These are phyloP conservation scores for Rhodinocichla rosea DNA, from an alignment of 2,113 vertebrate species.

Conservation along the genomic window DNA sequence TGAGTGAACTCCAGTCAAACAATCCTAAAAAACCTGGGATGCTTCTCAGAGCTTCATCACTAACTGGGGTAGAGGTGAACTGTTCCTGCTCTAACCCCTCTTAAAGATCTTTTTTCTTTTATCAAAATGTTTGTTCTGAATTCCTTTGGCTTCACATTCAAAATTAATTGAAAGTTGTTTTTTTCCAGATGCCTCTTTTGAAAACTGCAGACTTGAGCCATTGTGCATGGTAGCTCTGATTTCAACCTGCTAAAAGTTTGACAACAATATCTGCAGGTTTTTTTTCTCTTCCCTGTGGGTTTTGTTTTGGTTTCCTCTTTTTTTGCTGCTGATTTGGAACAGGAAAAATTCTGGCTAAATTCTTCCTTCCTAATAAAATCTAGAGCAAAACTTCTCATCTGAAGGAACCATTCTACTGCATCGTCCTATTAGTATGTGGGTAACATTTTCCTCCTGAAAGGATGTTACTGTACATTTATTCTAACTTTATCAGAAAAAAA, in stretches of 20 bases:
- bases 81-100: background rate
- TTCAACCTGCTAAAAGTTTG: slow-evolving; percentile 29
- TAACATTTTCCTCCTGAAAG: background rate
- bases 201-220: background rate
- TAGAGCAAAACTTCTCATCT: background rate
- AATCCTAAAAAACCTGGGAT: background rate
- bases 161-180: background rate
- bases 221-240: background rate
- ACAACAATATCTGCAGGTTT: background rate
- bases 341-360: background rate
- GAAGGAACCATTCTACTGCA: background rate
- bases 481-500: background rate
- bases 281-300: background rate
- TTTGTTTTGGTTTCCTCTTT: background rate
- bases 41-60: background rate
- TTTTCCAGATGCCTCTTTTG: background rate
- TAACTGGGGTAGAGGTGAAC: slow-evolving; percentile 14
- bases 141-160: slow-evolving; percentile 14
- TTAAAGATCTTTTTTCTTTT: background rate
- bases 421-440: background rate
- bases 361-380: background rate
- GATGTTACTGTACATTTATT: background rate
- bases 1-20: background rate
- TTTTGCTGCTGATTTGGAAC: background rate
- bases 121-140: background rate